A percentile compares a stretch with the other conserved stretches of the same genome.
These are phyloP conservation scores for Erpetoichthys calabaricus DNA, from an alignment of 2,797 vertebrate species.

Conservation along the genomic window DNA sequence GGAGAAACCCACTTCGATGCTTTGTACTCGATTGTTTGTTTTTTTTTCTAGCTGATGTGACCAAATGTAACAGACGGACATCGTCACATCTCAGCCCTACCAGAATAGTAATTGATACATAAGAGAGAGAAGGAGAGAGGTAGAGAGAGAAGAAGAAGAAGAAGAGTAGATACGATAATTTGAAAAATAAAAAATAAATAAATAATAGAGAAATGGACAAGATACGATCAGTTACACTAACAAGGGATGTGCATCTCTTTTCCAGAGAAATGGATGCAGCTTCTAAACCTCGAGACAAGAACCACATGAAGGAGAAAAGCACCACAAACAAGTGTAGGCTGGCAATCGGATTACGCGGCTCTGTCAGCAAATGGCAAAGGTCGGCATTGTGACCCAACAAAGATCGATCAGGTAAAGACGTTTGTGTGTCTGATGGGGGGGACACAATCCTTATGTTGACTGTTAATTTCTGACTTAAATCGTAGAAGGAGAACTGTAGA, in stretches of 20 bases:
- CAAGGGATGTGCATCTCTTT: constrained; percentile 47
- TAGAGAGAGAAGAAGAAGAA: not conserved
- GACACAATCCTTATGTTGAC: too few species aligned
- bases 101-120: constrained; percentile 43
- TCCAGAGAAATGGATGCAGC: constrained; percentile 43
- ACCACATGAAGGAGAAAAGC: constrained; percentile 8
- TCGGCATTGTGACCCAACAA: not conserved
- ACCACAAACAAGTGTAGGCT: constrained; percentile 7
- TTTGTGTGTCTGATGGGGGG: too few species aligned
- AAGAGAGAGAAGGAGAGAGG: too few species aligned
- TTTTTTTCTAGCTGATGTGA: constrained; percentile 70
- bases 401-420: not conserved
- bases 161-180: constrained; percentile 20
- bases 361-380: constrained; percentile 31
- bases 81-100: constrained; percentile 85
- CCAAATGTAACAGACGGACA: constrained; percentile 71
- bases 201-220: constrained; percentile 50
- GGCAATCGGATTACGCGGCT: constrained; percentile 35
- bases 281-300: constrained; percentile 40
- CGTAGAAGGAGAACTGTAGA: too few species aligned
- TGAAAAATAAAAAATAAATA: constrained; percentile 47
- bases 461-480: too few species aligned
- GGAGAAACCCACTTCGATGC: constrained; percentile 75
- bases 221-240: constrained; percentile 38
- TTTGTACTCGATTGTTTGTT: constrained; percentile 47